phyloP scores from a whole-genome alignment of 2,113 vertebrate genomes.

The Percina caprodes region DNA sequence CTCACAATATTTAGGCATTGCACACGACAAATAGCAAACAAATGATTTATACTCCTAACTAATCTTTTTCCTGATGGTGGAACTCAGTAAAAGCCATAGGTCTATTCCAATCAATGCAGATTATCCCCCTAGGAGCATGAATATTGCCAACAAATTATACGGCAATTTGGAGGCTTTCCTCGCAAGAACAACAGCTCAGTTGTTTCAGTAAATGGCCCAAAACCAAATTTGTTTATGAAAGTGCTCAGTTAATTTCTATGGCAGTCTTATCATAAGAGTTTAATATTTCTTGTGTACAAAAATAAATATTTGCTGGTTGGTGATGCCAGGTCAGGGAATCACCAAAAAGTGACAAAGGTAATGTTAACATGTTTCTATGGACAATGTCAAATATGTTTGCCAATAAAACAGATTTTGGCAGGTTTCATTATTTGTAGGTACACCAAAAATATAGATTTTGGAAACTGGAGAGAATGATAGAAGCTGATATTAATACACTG shows the following conservation, averaged over 20 bases:
- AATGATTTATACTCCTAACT: background rate
- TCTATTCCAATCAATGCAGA: constrained; percentile 9
- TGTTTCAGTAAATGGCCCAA: constrained; percentile 22
- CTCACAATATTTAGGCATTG: background rate
- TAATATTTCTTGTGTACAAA: constrained; percentile 5
- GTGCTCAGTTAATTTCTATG: background rate
- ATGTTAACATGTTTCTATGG: background rate
- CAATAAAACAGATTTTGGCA: background rate
- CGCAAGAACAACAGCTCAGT: background rate
- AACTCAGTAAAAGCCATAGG: background rate
- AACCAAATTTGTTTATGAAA: constrained; percentile 7
- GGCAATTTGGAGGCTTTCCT: background rate
- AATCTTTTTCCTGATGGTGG: background rate
- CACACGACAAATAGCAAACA: background rate
- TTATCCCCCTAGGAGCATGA: background rate
- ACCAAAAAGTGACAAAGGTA: background rate
- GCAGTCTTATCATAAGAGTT: background rate
- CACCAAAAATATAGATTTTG: background rate
- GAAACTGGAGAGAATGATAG: background rate
- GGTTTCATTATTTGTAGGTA: background rate
- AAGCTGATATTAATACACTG: background rate
- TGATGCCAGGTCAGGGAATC: background rate
- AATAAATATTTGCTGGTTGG: background rate
- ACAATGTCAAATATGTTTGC: background rate
- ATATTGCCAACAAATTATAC: background rate